Conservation (phyloP, 1,140 invertebrate species). For the Lineus longissimus region DNA sequence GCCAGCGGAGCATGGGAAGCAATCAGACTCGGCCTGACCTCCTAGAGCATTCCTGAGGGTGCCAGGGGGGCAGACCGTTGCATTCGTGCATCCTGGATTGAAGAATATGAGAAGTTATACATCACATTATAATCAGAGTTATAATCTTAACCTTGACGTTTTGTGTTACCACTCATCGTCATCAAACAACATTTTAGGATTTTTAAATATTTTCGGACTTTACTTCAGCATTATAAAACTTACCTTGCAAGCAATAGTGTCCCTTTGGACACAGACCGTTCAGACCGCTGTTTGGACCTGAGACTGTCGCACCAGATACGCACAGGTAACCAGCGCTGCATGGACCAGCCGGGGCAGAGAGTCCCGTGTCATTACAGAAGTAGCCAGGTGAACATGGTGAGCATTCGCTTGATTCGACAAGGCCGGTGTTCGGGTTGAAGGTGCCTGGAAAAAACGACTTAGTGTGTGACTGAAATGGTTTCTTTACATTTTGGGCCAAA, state of each 20-base stretch:
- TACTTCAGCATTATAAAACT: background rate
- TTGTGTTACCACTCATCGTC: too few relatives aligned
- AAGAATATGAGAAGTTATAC: too few relatives aligned
- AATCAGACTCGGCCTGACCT: slow-evolving; percentile 26
- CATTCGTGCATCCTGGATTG: slow-evolving; percentile 26
- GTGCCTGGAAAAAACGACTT: slow-evolving; percentile 28
- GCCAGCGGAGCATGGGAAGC: slow-evolving; percentile 38
- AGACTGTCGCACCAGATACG: slow-evolving; percentile 28
- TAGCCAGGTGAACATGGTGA: slow-evolving; percentile 35
- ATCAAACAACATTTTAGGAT: too few relatives aligned
- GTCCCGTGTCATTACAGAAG: slow-evolving; percentile 40
- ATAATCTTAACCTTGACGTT: too few relatives aligned
- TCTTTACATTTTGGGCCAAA: too few relatives aligned
- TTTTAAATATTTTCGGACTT: too few relatives aligned
- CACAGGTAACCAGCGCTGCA: slow-evolving; percentile 44
- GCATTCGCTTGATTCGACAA: slow-evolving; percentile 26
- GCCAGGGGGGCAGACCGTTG: slow-evolving; percentile 31
- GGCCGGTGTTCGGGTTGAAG: slow-evolving; percentile 31
- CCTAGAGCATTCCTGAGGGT: slow-evolving; percentile 33
- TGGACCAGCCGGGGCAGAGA: slow-evolving; percentile 30
- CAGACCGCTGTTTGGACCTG: slow-evolving; percentile 35
- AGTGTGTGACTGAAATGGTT: too few relatives aligned
- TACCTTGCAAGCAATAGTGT: slow-evolving; percentile 45
- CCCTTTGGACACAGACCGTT: slow-evolving; percentile 45
- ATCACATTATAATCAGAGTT: too few relatives aligned